phyloP scores from a whole-genome alignment of 2,113 vertebrate species.

The Cygnus buccinator region DNA sequence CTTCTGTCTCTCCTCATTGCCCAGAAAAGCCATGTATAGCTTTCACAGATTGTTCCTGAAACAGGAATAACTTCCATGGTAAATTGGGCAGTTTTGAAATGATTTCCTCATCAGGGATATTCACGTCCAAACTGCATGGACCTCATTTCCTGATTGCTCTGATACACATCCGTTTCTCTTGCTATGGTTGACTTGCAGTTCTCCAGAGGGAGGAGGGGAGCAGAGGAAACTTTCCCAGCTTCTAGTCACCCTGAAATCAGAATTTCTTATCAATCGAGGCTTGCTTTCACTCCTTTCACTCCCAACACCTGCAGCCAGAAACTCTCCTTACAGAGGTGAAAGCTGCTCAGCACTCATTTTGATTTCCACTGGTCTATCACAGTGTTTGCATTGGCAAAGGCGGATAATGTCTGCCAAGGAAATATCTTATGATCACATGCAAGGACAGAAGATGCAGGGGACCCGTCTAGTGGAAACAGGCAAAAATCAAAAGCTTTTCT shows the following conservation, averaged over 20 bases:
- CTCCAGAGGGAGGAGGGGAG: not conserved
- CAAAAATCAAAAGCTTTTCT: not conserved
- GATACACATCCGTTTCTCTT: not conserved
- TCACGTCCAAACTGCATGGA: not conserved
- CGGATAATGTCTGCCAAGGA: not conserved
- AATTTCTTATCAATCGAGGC: not conserved
- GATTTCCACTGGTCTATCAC: not conserved
- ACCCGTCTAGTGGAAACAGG: not conserved
- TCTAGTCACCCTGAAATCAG: not conserved
- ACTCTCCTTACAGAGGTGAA: not conserved
- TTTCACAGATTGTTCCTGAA: not conserved
- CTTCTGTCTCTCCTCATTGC: not conserved
- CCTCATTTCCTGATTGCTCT: not conserved
- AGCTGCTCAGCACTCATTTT: not conserved
- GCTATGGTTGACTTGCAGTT: not conserved
- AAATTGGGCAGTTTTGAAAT: not conserved
- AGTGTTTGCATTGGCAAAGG: not conserved
- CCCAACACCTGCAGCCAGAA: not conserved
- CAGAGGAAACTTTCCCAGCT: not conserved
- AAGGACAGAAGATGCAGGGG: not conserved
- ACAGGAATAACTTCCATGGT: not conserved
- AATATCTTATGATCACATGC: not conserved
- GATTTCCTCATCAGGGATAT: slow-evolving; percentile 18
- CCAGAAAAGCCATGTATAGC: not conserved
- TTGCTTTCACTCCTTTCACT: not conserved